Conservation (phyloP, 2,113 vertebrate genomes). For the Oceanites oceanicus region DNA sequence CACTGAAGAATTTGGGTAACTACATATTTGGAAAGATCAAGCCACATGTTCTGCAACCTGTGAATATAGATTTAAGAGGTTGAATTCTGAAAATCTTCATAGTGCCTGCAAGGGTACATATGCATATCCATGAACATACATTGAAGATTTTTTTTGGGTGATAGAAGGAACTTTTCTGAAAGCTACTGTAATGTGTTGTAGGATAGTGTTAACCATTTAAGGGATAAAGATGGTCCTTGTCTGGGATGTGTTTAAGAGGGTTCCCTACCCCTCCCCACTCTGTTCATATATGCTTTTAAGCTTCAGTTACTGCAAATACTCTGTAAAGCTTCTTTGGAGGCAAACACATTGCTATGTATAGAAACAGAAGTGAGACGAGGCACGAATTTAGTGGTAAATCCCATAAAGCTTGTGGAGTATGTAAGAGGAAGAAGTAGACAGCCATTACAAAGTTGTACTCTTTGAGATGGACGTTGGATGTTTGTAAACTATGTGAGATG, state of each 20-base stretch:
- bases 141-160: neutral
- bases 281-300: neutral
- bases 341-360: neutral
- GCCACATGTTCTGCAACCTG: neutral
- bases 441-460: neutral
- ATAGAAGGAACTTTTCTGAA: neutral
- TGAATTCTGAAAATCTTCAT: neutral
- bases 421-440: neutral
- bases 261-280: too few relatives aligned
- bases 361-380: neutral
- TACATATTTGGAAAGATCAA: neutral
- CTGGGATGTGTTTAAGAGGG: neutral
- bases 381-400: neutral
- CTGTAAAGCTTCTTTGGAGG: neutral
- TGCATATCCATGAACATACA: accelerated
- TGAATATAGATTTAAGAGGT: neutral
- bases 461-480: neutral
- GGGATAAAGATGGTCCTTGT: neutral
- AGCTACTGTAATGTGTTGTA: neutral
- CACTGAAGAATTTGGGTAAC: neutral
- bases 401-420: neutral
- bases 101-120: neutral
- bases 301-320: neutral
- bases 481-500: neutral
- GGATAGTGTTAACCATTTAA: neutral